Conservation (phyloP, 2,113 vertebrate species). For the Butorides virescens region DNA sequence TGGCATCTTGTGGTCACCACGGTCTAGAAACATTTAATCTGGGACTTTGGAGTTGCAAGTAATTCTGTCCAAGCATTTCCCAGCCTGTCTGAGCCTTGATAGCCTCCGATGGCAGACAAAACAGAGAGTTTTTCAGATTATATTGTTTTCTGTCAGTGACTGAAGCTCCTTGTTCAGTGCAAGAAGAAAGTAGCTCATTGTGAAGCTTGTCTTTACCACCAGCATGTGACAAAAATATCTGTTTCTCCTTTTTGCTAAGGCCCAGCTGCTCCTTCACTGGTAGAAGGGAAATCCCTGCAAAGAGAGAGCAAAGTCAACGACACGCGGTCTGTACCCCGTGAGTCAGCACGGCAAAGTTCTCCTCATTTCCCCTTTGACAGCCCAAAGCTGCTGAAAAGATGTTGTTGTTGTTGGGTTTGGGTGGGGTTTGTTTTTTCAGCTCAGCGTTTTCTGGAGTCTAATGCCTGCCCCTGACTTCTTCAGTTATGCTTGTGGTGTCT, state of each 20-base stretch:
- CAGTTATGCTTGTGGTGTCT: neutral
- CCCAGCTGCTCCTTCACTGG: neutral
- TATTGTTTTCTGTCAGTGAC: neutral
- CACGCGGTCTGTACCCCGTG: neutral
- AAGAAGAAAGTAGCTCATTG: constrained; percentile 30
- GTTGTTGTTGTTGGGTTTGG: neutral
- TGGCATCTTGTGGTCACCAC: neutral
- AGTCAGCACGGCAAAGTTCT: constrained; percentile 3
- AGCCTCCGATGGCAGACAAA: neutral
- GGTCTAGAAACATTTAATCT: neutral
- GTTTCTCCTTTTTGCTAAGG: neutral
- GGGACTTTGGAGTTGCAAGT: neutral
- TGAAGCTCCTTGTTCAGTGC: constrained; percentile 3
- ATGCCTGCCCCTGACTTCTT: neutral
- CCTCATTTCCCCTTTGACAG: neutral
- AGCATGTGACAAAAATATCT: constrained; percentile 9
- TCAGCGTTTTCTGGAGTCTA: neutral
- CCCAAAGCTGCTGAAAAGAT: neutral
- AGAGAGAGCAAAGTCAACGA: neutral
- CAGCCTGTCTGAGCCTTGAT: neutral
- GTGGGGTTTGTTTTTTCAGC: neutral
- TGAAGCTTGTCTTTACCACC: neutral
- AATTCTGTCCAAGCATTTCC: neutral
- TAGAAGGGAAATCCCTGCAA: constrained; percentile 26
- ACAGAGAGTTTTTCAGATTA: neutral